Evolutionary conservation across 2,888 invertebrate species (phyloP).

Genomic region (Plusia festucae): DNA sequence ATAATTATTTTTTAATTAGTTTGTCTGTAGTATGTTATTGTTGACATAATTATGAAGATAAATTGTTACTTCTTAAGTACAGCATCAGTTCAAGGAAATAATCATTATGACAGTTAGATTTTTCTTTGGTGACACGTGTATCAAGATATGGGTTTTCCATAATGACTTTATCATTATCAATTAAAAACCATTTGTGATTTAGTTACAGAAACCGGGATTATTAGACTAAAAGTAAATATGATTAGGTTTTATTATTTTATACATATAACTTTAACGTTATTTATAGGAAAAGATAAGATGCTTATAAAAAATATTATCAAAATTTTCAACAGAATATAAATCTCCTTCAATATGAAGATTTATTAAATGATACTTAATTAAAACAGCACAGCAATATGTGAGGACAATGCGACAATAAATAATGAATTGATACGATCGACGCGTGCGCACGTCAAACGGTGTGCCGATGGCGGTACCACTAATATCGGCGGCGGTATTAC

Average conservation of each 20-base stretch:
- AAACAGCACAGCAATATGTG: constrained; percentile 60
- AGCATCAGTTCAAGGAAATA: constrained; percentile 11
- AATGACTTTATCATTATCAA: neutral
- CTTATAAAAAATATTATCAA: too few species aligned
- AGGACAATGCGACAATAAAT: constrained; percentile 74
- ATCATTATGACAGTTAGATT: constrained; percentile 8
- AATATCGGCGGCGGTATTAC: neutral
- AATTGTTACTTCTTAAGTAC: neutral
- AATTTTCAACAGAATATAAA: constrained; percentile 14
- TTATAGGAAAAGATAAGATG: too few species aligned
- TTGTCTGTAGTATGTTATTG: constrained; percentile 18
- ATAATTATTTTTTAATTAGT: constrained; percentile 19
- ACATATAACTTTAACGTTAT: too few species aligned
- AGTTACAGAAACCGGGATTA: too few species aligned
- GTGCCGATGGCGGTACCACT: constrained; percentile 33
- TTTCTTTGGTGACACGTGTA: constrained; percentile 9
- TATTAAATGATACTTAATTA: constrained; percentile 59
- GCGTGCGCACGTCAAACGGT: constrained; percentile 64
- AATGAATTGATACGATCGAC: constrained; percentile 67
- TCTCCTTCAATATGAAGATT: constrained; percentile 9
- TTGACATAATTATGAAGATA: constrained; percentile 15
- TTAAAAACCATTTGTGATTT: neutral
- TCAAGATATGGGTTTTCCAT: neutral
- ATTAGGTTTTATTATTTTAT: too few species aligned
- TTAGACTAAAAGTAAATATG: too few species aligned